Base-by-base conservation (phyloP, 2,797 vertebrate species). In the Artibeus lituratus region DNA sequence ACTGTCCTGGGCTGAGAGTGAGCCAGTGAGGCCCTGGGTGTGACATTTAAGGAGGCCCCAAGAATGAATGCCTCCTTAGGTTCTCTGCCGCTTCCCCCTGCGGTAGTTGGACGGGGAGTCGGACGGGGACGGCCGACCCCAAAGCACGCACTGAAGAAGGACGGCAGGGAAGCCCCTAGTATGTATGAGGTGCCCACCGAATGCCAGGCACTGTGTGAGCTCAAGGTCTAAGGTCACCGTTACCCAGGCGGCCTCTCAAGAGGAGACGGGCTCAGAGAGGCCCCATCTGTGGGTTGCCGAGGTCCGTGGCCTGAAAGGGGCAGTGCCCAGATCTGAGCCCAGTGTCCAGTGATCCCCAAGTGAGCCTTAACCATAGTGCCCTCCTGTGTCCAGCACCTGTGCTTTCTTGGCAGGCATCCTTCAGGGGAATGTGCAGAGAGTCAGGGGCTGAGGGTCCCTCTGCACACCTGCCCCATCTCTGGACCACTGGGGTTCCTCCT, bases 241-340 rank as follows among this genome's bases (percentile, higher is more conserved):
- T 12, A 29, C 35, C 44, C 6, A 6, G 73, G 42, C 0, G 0
- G 18, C 55, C 69, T 16, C 29, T 1, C 0, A 11, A 9, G n/a
- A n/a, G 22, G 49, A 49, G 14, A n/a, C 0, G 4, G 22, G 42
- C 29, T n/a, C 80, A 32, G 29, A 29, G 10, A 39, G 87, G 37
- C 73, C 39, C 10, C 1, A 10, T 8, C 24, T 4, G 0, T 12
- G 4, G 10, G 4, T 5, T 2, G 7, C 76, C 39, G 1, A 74
- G 62, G 10, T 39, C 70, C n/a, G 42, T 4, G 6, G 44, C 44
- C 73, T 1, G 0, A 35, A 51, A 19, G 19, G 22, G 77, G 22
- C 32, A 8, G 72, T 39, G 53, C 37, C 51, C 84, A 57, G 37
- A 26, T 22, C 47, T 14, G 49, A 76, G 26, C 29, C 35, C 4